Percentiles rank a stretch among this genome's conserved stretches.
phyloP scores from a whole-genome alignment of 2,797 vertebrate species.

The Dendrocincla tyrannina region DNA sequence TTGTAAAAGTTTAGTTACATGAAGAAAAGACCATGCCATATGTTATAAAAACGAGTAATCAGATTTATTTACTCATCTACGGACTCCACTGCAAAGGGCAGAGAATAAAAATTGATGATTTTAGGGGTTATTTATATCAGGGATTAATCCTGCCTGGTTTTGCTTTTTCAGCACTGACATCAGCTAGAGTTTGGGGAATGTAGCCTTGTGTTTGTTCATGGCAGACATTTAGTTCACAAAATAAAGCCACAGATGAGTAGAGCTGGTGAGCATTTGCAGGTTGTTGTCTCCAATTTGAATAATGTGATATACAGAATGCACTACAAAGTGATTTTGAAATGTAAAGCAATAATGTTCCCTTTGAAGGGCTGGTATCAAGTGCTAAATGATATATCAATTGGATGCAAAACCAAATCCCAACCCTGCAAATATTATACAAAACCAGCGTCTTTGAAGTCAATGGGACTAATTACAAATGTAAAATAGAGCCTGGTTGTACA shows the following conservation, averaged over 20 bases:
- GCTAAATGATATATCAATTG: conserved; percentile 48
- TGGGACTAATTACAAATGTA: conserved; percentile 30
- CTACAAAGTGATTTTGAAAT: conserved; percentile 42
- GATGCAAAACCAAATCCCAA: conserved; percentile 25
- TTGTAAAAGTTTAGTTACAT: neutral
- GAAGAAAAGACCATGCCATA: neutral
- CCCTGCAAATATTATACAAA: neutral
- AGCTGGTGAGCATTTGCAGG: conserved; percentile 1
- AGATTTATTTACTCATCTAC: neutral
- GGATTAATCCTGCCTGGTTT: neutral
- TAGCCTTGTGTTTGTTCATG: neutral
- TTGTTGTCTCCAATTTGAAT: neutral
- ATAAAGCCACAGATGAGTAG: neutral
- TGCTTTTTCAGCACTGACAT: conserved; percentile 46
- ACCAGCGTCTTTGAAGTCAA: conserved; percentile 39
- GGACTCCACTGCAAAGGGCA: neutral
- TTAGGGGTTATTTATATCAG: conserved; percentile 5
- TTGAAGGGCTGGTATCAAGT: conserved; percentile 31
- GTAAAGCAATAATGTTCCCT: conserved; percentile 41
- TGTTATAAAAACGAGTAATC: neutral
- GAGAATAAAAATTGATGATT: neutral
- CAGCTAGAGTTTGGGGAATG: neutral
- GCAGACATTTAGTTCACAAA: conserved; percentile 1
- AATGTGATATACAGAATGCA: neutral
- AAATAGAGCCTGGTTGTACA: neutral